Percentiles rank a stretch among this genome's conserved stretches.
Conservation (phyloP, 2,888 invertebrate genomes). For the Parthenolecanium corni region DNA sequence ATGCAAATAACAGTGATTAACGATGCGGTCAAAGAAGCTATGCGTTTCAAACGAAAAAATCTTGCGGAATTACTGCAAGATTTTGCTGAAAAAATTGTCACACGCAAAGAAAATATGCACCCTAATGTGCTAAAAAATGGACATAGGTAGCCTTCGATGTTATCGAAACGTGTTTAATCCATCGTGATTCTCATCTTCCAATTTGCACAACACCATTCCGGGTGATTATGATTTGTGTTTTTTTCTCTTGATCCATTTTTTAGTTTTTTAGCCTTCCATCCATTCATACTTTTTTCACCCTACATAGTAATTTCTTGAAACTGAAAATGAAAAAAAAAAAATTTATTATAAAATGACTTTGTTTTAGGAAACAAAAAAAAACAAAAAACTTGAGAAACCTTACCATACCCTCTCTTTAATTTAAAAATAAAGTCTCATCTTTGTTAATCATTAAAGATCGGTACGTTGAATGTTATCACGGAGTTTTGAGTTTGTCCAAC, state of each 20-base stretch:
- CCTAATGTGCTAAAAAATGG: slow-evolving; percentile 17
- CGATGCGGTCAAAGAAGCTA: slow-evolving; percentile 61
- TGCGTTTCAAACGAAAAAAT: slow-evolving; percentile 63
- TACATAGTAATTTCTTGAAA: too few relatives aligned
- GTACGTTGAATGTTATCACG: too few relatives aligned
- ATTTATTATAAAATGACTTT: too few relatives aligned
- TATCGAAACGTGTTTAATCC: background rate
- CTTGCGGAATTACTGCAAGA: slow-evolving; percentile 58
- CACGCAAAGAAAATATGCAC: slow-evolving; percentile 20
- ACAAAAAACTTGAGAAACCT: too few relatives aligned
- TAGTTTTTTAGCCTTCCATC: background rate
- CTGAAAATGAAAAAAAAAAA: too few relatives aligned
- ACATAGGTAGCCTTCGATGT: slow-evolving; percentile 12
- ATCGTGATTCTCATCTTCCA: background rate
- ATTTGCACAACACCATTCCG: background rate
- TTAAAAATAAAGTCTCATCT: too few relatives aligned
- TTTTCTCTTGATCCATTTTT: background rate
- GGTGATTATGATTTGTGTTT: background rate
- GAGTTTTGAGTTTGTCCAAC: too few relatives aligned
- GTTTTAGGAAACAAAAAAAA: too few relatives aligned
- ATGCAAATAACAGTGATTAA: slow-evolving; percentile 56
- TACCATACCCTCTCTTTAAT: too few relatives aligned
- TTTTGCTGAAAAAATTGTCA: slow-evolving; percentile 30
- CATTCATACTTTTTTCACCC: background rate
- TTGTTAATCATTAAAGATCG: too few relatives aligned